Base-by-base conservation (phyloP, 1,140 invertebrate species). In the Aleiodes sp. region DNA sequence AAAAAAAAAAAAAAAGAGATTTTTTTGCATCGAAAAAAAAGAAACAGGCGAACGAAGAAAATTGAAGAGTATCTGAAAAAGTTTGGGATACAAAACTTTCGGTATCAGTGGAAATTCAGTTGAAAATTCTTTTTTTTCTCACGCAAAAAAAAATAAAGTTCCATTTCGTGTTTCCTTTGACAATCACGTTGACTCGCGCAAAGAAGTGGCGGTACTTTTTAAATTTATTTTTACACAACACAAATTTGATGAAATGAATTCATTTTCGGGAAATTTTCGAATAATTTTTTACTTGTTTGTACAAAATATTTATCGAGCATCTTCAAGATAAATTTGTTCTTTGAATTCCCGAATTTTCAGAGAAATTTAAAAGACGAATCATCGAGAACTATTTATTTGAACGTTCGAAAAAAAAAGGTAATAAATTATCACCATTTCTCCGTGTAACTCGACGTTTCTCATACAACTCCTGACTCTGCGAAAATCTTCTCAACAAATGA, bases 41-140 rank as follows among this genome's bases (percentile, higher is more conserved):
- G 19, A 10, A 16, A n/a, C 14, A 14, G 6, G 39, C 3, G 39
- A 14, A 3, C 3, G 39, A 14, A 14, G 39, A n/a, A 14, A 14
- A 14, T 6, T n/a, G 39, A n/a, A 14, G 39, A 21, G 46, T 4
- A 24, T 4, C 4, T 35, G 31, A 10, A 10, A 35, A 35, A 35
- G 4, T 35, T 35, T 35, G 31, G 46, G 46, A 52, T 52, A 52
- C 46, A 46, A n/a, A n/a, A n/a, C n/a, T n/a, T n/a, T n/a, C 41
- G 19, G 41, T 52, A 52, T 52, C 46, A 52, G 46, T 52, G 46
- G 46, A 52, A 52, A 52, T 52, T 52, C 46, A 52, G 46, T 52
- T 52, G 46, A 21, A 52, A 52, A 52, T 16, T 43, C 26, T 52
- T 46, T 52, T 24, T n/a, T n/a, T n/a, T n/a, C n/a, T n/a, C n/a